These are phyloP conservation scores for Peromyscus maniculatus DNA, from an alignment of 2,113 vertebrate genomes.

Conservation along the genomic window DNA sequence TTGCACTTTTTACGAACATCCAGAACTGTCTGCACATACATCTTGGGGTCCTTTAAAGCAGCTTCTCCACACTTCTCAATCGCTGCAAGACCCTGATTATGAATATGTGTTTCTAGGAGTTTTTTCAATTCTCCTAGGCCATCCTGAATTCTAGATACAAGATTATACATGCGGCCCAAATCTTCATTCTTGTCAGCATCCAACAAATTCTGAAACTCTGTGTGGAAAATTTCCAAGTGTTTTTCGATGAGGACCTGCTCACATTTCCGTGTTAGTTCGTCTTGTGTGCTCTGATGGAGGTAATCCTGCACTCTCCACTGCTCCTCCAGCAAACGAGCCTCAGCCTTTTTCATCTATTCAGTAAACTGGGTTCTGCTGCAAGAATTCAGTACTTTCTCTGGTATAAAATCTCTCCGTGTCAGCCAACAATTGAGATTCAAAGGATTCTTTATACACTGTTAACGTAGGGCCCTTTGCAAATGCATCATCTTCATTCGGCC, in stretches of 20 bases:
- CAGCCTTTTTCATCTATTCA: slow-evolving; percentile 99
- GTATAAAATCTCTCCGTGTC: slow-evolving; percentile 99
- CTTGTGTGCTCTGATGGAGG: slow-evolving; percentile 98
- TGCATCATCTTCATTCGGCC: slow-evolving; percentile 98
- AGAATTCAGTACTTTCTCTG: slow-evolving; percentile 98
- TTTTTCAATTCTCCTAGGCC: slow-evolving; percentile 98
- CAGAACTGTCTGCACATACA: too few relatives aligned
- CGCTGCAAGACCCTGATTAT: slow-evolving; percentile 98
- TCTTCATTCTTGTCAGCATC: slow-evolving; percentile 99
- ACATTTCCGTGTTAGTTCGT: slow-evolving; percentile 97
- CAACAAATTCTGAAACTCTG: slow-evolving; percentile 98
- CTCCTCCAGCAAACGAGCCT: slow-evolving; percentile 97
- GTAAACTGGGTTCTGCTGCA: slow-evolving; percentile 99
- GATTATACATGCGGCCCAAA: slow-evolving; percentile 98
- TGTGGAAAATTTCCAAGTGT: slow-evolving; percentile 99
- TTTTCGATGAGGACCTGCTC: slow-evolving; percentile 99
- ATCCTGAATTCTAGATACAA: slow-evolving; percentile 98
- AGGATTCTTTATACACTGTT: slow-evolving; percentile 99
- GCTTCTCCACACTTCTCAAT: slow-evolving; percentile 99
- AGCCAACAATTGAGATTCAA: slow-evolving; percentile 98
- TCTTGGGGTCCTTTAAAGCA: too few relatives aligned
- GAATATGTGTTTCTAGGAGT: slow-evolving; percentile 98
- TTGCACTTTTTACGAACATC: too few relatives aligned
- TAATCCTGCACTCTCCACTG: slow-evolving; percentile 98
- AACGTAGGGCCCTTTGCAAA: slow-evolving; percentile 99